phyloP scores from a whole-genome alignment of 35 echinoderm and acorn worm species.

The Ptychodera flava region DNA sequence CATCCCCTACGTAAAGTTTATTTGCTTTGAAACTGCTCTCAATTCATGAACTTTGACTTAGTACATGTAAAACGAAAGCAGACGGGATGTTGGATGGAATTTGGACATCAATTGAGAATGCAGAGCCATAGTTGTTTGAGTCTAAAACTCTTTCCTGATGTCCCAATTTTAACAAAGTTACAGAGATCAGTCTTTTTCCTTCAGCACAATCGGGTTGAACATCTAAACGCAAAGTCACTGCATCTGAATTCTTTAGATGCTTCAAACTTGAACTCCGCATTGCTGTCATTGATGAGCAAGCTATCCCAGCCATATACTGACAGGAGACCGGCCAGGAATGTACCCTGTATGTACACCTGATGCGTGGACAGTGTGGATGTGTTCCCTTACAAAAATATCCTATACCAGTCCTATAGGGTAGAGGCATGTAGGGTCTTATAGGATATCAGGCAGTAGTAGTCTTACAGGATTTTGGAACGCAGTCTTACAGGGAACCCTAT shows the following conservation, averaged over 20 bases:
- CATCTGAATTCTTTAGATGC: conserved; percentile 33
- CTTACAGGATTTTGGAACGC: no score
- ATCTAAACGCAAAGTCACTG: conserved; percentile 17
- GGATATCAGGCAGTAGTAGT: no score
- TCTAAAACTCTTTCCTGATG: conserved; percentile 13
- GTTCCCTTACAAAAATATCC: no score
- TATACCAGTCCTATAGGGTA: no score
- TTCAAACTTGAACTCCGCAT: conserved; percentile 42
- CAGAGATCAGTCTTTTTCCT: conserved; percentile 8
- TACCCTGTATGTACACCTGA: background rate
- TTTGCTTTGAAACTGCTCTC: background rate
- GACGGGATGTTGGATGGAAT: conserved; percentile 13
- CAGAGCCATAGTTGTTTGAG: conserved; percentile 10
- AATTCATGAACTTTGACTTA: conserved; percentile 42
- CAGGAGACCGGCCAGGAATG: conserved; percentile 32
- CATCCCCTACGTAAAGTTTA: background rate
- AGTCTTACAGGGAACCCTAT: no score
- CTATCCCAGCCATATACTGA: conserved; percentile 16
- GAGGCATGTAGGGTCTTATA: no score
- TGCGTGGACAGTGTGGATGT: background rate
- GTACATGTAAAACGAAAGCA: conserved; percentile 27
- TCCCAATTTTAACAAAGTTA: conserved; percentile 32
- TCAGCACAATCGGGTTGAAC: conserved; percentile 18
- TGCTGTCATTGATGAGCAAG: conserved; percentile 30
- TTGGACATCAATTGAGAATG: background rate